A percentile compares a stretch with the other conserved stretches of the same genome.
Conservation (phyloP, 2,113 vertebrate species). For the Eulemur rufifrons region DNA sequence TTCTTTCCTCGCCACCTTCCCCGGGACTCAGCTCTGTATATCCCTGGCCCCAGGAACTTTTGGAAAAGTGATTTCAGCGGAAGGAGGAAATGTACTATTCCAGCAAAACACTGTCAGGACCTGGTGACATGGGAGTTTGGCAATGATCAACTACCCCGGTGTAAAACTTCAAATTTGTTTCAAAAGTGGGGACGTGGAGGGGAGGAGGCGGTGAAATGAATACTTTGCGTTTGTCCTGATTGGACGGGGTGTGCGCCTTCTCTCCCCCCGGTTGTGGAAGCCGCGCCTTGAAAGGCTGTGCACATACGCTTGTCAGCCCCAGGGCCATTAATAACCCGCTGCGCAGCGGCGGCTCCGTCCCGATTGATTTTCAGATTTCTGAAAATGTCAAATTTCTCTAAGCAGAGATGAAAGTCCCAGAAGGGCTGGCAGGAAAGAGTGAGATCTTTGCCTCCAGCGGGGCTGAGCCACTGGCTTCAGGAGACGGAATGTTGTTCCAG, state of each 20-base stretch:
- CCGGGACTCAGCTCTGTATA: not conserved
- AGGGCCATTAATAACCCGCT: slow-evolving; percentile 75
- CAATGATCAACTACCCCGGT: not conserved
- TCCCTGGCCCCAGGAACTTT: not conserved
- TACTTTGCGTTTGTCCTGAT: not conserved
- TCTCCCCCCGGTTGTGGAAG: slow-evolving; percentile 17
- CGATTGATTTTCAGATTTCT: slow-evolving; percentile 72
- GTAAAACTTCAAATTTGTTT: not conserved
- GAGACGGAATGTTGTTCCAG: rapidly evolving
- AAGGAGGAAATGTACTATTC: not conserved
- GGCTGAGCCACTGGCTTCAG: rapidly evolving
- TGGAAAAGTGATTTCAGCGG: not conserved
- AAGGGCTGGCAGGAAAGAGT: not conserved
- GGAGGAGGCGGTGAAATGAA: not conserved
- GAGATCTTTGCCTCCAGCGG: not conserved
- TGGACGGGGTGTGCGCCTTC: not conserved
- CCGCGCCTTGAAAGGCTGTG: slow-evolving; percentile 65
- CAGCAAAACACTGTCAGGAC: not conserved
- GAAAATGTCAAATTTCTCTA: slow-evolving; percentile 56
- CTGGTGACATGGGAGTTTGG: not conserved
- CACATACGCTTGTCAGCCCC: slow-evolving; percentile 71
- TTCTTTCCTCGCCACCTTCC: not conserved
- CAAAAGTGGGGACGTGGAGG: not conserved
- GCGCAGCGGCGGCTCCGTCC: slow-evolving; percentile 44
- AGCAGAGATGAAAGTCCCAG: not conserved